Conservation (phyloP, 2,888 invertebrate species). For the Thalpophila matura region DNA sequence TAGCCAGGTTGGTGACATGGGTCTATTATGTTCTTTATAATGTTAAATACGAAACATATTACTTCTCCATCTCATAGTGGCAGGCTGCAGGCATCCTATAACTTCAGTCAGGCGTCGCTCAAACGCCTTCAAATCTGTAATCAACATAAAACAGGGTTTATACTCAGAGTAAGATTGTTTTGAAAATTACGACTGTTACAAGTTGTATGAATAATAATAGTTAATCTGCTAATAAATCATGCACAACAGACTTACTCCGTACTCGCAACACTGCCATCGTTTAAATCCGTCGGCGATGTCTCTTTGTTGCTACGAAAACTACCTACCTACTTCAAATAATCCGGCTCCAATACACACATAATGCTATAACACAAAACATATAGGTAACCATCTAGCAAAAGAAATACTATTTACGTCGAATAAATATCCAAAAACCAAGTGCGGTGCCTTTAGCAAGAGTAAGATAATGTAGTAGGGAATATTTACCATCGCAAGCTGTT, state of each 20-base stretch:
- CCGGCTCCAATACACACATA: background rate
- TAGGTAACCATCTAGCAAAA: background rate
- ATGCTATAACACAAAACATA: background rate
- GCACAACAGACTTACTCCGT: too few species aligned
- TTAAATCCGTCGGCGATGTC: background rate
- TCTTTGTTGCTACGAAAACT: background rate
- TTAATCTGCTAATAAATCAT: too few species aligned
- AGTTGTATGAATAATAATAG: accelerated
- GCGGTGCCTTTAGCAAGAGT: background rate
- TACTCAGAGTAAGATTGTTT: background rate
- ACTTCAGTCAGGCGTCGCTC: constrained; percentile 99
- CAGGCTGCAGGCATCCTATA: constrained; percentile 98
- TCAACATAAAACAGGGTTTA: background rate
- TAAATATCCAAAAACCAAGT: background rate
- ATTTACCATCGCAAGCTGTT: constrained; percentile 97
- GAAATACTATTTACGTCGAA: background rate
- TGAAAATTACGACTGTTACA: background rate
- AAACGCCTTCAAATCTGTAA: constrained; percentile 98
- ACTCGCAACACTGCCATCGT: background rate
- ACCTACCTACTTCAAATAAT: background rate
- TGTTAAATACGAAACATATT: constrained; percentile 79
- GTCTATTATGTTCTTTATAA: background rate
- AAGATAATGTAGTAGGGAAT: background rate
- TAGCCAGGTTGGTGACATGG: too few species aligned
- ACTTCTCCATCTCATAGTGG: constrained; percentile 99